Evolutionary conservation across 2,113 vertebrate genomes (phyloP).

Genomic region (Oncorhynchus gorbuscha): DNA sequence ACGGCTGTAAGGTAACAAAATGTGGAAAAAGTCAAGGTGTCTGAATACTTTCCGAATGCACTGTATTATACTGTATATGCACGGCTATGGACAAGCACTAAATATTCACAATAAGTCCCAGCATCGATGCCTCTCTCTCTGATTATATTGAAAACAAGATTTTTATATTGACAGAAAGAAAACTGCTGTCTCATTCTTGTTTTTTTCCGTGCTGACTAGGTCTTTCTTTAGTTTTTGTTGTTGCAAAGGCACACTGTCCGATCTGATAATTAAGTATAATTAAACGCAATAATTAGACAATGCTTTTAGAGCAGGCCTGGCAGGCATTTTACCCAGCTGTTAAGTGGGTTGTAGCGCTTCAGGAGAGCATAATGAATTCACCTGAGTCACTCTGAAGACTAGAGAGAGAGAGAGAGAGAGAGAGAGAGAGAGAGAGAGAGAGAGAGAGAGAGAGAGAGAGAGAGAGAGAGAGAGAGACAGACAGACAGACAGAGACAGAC

Average conservation of each 20-base stretch:
- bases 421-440: neutral
- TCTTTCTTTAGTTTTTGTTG: neutral
- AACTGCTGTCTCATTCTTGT: too few species aligned
- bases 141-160: too few species aligned
- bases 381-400: constrained; percentile 20
- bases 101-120: too few species aligned
- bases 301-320: constrained; percentile 22
- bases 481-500: neutral
- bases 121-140: too few species aligned
- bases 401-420: neutral
- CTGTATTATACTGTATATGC: neutral
- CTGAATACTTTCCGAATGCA: too few species aligned
- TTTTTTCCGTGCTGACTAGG: neutral
- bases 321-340: constrained; percentile 14
- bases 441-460: too few species aligned
- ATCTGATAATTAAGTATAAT: constrained; percentile 12
- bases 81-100: too few species aligned
- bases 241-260: neutral
- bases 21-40: too few species aligned
- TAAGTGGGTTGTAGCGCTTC: constrained; percentile 33
- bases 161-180: too few species aligned
- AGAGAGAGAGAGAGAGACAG: too few species aligned
- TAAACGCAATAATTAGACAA: constrained; percentile 10
- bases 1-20: too few species aligned
- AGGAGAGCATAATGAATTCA: constrained; percentile 25